Base-by-base conservation (phyloP, 1,140 invertebrate genomes). In the Lasioglossum baleicum region DNA sequence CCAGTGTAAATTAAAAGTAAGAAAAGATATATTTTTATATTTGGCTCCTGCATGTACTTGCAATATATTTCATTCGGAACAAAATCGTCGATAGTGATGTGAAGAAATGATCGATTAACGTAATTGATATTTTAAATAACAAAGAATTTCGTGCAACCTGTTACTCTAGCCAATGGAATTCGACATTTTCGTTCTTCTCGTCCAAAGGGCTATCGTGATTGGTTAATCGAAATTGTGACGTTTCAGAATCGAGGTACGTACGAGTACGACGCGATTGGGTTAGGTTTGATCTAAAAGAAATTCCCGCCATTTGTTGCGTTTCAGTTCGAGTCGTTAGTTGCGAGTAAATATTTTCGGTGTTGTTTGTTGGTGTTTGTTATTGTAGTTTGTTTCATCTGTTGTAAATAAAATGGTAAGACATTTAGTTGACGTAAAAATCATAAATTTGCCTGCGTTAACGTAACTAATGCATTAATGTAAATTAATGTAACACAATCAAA, bases 341-440 rank as follows among this genome's bases (percentile, higher is more conserved):
- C 42, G 5, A 26, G 11, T 26, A 22, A 69, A 64, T n/a, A 68
- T 56, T 40, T 15, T 40, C 20, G n/a, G 10, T 11, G 11, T 48
- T 11, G 17, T 64, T 40, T 51, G 31, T 48, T 35, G 6, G 7
- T 26, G 26, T 7, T 11, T 67, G 11, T 6, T 13, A 1, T 44
- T 48, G n/a, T 0, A 22, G 31, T 42, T 10, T 3, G 4, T 63
- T 51, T 64, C 2, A 31, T 15, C 22, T n/a, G 11, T 20, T 3
- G 58, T 51, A 56, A 67, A n/a, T 15, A 68, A 0, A 67, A 67
- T 80, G 72, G 72, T 80, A 75, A 75, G 44, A 63, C 53, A 13
- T 60, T 48, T 53, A 3, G 40, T 31, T 22, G 15, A 7, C 1
- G 13, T 40, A 42, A 53, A 42, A 53, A 8, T 20, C 17, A 15